These are phyloP conservation scores for Anadara kagoshimensis DNA, from an alignment of 1,140 invertebrate species.

Conservation along the genomic window DNA sequence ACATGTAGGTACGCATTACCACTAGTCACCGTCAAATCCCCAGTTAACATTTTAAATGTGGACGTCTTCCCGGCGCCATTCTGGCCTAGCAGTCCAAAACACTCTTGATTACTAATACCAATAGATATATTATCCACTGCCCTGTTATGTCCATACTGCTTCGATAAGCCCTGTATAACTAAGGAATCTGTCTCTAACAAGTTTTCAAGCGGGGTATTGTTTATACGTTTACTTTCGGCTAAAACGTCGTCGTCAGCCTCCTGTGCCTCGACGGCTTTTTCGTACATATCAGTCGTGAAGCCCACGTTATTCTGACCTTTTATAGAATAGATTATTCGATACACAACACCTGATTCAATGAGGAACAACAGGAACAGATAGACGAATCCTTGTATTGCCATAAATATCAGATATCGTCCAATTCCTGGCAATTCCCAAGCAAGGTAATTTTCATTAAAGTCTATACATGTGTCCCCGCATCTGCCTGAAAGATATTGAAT, in stretches of 20 bases:
- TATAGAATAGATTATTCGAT: background rate
- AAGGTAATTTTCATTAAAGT: constrained; percentile 72
- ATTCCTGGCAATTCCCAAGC: constrained; percentile 75
- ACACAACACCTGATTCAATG: constrained; percentile 2
- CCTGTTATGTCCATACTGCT: constrained; percentile 77
- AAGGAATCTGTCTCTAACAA: constrained; percentile 35
- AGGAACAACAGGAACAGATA: constrained; percentile 74
- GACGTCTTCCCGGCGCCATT: constrained; percentile 94
- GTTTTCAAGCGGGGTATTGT: constrained; percentile 6
- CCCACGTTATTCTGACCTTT: background rate
- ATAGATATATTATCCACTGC: constrained; percentile 75
- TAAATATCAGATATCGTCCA: constrained; percentile 76
- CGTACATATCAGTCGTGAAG: background rate
- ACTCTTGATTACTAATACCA: constrained; percentile 79
- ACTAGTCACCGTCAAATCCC: constrained; percentile 73
- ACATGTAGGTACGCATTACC: constrained; percentile 70
- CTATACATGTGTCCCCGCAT: constrained; percentile 52
- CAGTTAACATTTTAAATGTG: constrained; percentile 88
- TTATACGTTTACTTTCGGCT: constrained; percentile 47
- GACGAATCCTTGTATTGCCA: constrained; percentile 76
- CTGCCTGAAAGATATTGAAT: constrained; percentile 43
- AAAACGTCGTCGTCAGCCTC: constrained; percentile 54
- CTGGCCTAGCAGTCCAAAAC: constrained; percentile 91
- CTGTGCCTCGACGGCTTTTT: background rate
- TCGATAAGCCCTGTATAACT: constrained; percentile 72